Base-by-base conservation (phyloP, 2,113 vertebrate genomes). In the Pipa parva region DNA sequence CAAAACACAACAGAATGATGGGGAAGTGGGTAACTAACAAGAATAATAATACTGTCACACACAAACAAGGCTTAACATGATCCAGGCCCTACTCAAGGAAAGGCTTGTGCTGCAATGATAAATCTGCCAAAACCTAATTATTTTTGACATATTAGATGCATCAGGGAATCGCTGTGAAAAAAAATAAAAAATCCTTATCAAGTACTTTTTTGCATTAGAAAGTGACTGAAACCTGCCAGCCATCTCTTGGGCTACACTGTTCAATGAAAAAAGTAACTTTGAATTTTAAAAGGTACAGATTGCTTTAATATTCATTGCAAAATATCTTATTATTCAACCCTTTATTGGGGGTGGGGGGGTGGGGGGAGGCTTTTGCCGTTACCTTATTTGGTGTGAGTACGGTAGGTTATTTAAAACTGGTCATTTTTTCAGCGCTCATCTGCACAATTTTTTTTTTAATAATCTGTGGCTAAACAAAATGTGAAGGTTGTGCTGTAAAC, bases 111-210 rank as follows among this genome's bases (percentile, higher is more conserved):
- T 92, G 88, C 90, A 84, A 95, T 98, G 94, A 97, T 97, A 99
- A 95, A 97, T 96, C 94, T 99, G 95, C 95, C 96, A 97, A 97
- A 99, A 97, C 91, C 94, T 99, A 97, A 98, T 98, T 98, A 97
- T 98, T 99, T 97, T 92, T 97, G 96, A 98, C 96, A 97, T 90
- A 91, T 97, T 90, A 93, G 95, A 97, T 95, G 93, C 94, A 96
- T 97, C 93, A 84, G 90, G 91, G 93, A 94, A 93, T 97, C 93
- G 79, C 91, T 79, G 78, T 76, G 88, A 88, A 91, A 85, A 78
- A 79, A n/a, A n/a, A n/a, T n/a, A n/a, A n/a, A 88, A 85, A 84
- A 59, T 87, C 87, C 90, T 92, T 95, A 94, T 94, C 93, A 94
- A 94, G 92, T 89, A 92, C 88, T 91, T 91, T n/a, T 91, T 92